Conservation (phyloP, 2,797 vertebrate genomes). For the Syndactyla subalaris region DNA sequence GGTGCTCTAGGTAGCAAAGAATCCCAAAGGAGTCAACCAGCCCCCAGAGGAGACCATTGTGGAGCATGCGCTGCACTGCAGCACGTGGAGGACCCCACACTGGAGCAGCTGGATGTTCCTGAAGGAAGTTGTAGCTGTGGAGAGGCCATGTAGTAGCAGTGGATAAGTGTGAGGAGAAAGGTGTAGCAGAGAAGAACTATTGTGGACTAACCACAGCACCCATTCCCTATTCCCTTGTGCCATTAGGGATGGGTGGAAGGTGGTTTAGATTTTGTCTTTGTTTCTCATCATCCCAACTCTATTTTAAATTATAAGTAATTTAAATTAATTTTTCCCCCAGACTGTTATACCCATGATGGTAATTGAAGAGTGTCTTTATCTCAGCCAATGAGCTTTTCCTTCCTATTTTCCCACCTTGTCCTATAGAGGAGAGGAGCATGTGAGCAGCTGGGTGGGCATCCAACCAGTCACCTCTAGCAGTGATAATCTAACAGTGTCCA, state of each 20-base stretch:
- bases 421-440: background rate
- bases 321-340: background rate
- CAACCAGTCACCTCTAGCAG: fast-evolving
- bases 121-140: background rate
- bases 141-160: background rate
- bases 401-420: background rate
- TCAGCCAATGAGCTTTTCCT: fast-evolving
- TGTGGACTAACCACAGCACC: background rate
- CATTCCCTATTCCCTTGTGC: background rate
- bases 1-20: background rate
- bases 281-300: background rate
- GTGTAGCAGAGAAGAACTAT: background rate
- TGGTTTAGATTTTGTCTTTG: background rate
- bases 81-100: fast-evolving
- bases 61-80: background rate
- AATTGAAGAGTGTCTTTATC: background rate
- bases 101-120: background rate
- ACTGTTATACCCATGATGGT: background rate
- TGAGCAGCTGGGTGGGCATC: background rate
- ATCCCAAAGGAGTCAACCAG: background rate
- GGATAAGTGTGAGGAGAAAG: background rate
- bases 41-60: background rate
- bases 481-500: background rate
- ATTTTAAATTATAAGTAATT: background rate
- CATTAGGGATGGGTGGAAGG: background rate